Evolutionary conservation across 2,797 vertebrate genomes (phyloP).

Genomic region (Anomalospiza imberbis): DNA sequence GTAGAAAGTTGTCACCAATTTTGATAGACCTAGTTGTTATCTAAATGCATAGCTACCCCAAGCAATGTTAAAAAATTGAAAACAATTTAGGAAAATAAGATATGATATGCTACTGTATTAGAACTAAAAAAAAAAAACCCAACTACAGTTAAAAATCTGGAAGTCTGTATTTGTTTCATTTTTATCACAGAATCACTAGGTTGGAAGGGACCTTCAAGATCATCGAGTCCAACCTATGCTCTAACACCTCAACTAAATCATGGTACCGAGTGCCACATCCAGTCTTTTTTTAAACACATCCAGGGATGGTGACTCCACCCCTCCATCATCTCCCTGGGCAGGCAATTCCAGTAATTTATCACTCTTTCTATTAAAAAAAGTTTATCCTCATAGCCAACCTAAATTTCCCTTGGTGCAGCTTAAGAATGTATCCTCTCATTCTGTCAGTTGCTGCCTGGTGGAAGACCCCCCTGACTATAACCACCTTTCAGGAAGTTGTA

Average conservation of each 20-base stretch:
- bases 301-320: not conserved
- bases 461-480: rapidly evolving
- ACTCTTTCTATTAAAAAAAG: not conserved
- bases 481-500: not conserved
- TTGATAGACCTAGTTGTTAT: not conserved
- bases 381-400: not conserved
- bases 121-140: not conserved
- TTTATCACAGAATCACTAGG: not conserved
- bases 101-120: not conserved
- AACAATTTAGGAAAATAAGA: not conserved
- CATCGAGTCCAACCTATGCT: not conserved
- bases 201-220: not conserved
- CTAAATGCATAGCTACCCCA: not conserved
- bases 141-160: too few species aligned
- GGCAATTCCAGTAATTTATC: not conserved
- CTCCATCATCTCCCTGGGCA: not conserved
- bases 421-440: not conserved
- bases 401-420: rapidly evolving
- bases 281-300: not conserved
- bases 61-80: not conserved
- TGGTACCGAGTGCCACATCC: not conserved
- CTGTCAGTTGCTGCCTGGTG: not conserved
- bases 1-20: not conserved
- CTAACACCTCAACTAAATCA: not conserved
- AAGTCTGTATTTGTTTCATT: not conserved